phyloP scores from a whole-genome alignment of 2,797 vertebrate genomes.

The Coracias cyanogaster region DNA sequence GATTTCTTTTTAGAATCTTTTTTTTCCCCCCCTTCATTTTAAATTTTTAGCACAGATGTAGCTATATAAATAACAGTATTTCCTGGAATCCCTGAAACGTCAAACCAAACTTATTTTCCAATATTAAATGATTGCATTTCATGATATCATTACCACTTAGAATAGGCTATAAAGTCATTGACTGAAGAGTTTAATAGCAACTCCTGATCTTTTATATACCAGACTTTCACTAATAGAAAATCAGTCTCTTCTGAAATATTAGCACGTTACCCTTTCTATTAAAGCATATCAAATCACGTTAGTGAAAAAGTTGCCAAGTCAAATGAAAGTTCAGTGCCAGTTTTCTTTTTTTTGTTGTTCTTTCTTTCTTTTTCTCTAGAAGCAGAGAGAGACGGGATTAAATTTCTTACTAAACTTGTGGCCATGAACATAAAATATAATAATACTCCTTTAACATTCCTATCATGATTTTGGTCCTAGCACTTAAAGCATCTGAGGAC shows the following conservation, averaged over 20 bases:
- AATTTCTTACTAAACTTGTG: constrained; percentile 71
- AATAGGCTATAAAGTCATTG: constrained; percentile 69
- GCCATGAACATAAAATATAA: constrained; percentile 71
- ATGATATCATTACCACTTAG: constrained; percentile 73
- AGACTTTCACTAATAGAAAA: constrained; percentile 75
- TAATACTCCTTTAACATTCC: constrained; percentile 69
- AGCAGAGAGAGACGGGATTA: constrained; percentile 44
- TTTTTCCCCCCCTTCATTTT: constrained; percentile 32
- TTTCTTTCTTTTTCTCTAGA: neutral
- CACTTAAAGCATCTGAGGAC: neutral
- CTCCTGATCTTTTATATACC: constrained; percentile 67
- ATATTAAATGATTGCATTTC: constrained; percentile 72
- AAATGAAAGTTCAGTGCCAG: constrained; percentile 73
- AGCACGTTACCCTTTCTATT: constrained; percentile 75
- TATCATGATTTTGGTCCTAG: constrained; percentile 56
- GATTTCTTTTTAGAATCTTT: neutral
- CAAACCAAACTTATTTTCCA: constrained; percentile 69
- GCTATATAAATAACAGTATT: constrained; percentile 65
- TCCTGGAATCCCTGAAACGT: constrained; percentile 56
- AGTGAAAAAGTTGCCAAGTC: constrained; percentile 73
- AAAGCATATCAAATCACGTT: constrained; percentile 74
- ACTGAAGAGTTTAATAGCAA: constrained; percentile 60
- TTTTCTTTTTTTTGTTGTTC: neutral
- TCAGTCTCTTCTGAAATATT: constrained; percentile 75
- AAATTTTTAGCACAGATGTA: constrained; percentile 55